These are phyloP conservation scores for Ooceraea biroi DNA, from an alignment of 1,140 invertebrate genomes.

Conservation along the genomic window DNA sequence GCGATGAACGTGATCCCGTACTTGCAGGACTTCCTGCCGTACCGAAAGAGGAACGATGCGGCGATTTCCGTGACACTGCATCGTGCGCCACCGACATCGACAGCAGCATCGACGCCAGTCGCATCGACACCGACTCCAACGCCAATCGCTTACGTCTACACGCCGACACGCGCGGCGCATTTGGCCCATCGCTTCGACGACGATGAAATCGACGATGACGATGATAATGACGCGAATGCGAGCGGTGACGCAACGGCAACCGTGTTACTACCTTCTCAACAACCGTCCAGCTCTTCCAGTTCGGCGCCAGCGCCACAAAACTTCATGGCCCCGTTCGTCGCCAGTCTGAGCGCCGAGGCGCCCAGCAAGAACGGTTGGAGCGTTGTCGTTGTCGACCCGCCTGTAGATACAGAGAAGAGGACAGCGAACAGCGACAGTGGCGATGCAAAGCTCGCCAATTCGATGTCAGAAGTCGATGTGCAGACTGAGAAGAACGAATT, in stretches of 20 bases:
- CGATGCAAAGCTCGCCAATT: slow-evolving; percentile 50
- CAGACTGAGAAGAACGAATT: slow-evolving; percentile 84
- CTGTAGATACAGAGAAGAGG: slow-evolving; percentile 43
- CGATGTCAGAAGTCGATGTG: slow-evolving; percentile 73
- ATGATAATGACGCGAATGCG: not conserved
- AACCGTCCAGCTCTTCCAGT: slow-evolving; percentile 84
- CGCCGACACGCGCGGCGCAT: slow-evolving; percentile 77
- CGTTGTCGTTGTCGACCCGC: slow-evolving; percentile 85
- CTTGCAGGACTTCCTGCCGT: slow-evolving; percentile 86
- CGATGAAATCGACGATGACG: slow-evolving; percentile 63
- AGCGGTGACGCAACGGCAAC: slow-evolving; percentile 73
- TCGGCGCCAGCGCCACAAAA: slow-evolving; percentile 86
- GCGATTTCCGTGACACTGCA: slow-evolving; percentile 82
- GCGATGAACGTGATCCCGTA: slow-evolving; percentile 86
- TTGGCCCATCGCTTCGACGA: slow-evolving; percentile 71
- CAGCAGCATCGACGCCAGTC: slow-evolving; percentile 20
- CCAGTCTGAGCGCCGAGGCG: slow-evolving; percentile 87
- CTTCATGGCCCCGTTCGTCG: slow-evolving; percentile 91
- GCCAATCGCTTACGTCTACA: slow-evolving; percentile 84
- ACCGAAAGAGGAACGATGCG: slow-evolving; percentile 82
- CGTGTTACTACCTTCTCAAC: slow-evolving; percentile 82
- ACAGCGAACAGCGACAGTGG: slow-evolving; percentile 72
- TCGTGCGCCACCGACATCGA: slow-evolving; percentile 70
- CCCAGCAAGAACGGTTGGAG: slow-evolving; percentile 89
- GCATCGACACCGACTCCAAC: slow-evolving; percentile 69